phyloP scores from a whole-genome alignment of 2,888 invertebrate species.

The Aphelenchoides bicaudatus region DNA sequence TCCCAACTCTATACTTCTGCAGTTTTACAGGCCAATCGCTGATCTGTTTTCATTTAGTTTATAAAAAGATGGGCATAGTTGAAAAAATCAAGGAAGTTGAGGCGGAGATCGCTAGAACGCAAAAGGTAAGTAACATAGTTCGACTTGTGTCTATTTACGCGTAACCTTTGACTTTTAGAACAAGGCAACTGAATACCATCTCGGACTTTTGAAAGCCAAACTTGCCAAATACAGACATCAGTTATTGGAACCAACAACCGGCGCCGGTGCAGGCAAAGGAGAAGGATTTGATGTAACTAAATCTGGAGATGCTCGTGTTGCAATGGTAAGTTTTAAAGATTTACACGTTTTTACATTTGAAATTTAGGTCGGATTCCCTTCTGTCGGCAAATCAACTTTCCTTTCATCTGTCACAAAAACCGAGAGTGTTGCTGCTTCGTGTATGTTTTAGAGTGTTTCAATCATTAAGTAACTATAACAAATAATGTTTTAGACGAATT shows the following conservation, averaged over 20 bases:
- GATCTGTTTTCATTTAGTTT: no score
- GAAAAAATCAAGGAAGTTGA: conserved; percentile 99
- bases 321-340: conserved; percentile 40
- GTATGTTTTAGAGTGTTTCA: no score
- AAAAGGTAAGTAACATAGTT: conserved; percentile 91
- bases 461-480: no score
- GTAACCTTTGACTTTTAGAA: conserved; percentile 6
- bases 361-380: conserved; percentile 88
- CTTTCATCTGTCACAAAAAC: conserved; percentile 90
- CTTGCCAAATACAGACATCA: conserved; percentile 90
- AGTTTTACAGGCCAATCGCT: no score
- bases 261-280: conserved; percentile 77
- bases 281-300: conserved; percentile 96
- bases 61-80: conserved; percentile 81
- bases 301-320: conserved; percentile 83
- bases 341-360: neutral
- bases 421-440: conserved; percentile 91
- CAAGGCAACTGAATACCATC: conserved; percentile 79
- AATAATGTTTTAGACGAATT: no score
- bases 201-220: conserved; percentile 80
- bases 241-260: conserved; percentile 86
- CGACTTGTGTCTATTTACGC: neutral
- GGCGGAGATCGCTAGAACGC: conserved; percentile 92
- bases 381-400: conserved; percentile 95
- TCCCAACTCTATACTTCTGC: no score